phyloP scores from a whole-genome alignment of 2,113 vertebrate species.

The Alectura lathami region DNA sequence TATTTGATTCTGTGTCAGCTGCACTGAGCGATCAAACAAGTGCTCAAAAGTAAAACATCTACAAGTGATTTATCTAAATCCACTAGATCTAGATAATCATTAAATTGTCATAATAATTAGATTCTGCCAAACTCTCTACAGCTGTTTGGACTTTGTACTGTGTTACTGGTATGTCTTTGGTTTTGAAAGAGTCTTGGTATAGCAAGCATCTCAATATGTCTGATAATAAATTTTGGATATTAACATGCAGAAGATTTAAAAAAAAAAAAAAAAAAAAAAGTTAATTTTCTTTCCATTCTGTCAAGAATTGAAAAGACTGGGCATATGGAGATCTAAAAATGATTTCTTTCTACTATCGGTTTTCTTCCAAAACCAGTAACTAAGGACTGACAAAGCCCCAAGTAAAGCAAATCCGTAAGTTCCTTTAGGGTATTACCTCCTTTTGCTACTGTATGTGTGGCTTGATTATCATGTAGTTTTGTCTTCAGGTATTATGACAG shows the following conservation, averaged over 20 bases:
- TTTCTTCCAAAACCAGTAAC: constrained; percentile 4
- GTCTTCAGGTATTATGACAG: not conserved
- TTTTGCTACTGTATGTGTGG: not conserved
- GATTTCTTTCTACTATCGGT: constrained; percentile 13
- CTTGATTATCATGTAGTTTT: not conserved
- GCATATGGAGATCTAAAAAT: constrained; percentile 58
- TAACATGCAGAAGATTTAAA: constrained; percentile 34
- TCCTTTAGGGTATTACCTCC: not conserved
- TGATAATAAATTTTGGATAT: not conserved
- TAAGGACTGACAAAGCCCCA: not conserved
- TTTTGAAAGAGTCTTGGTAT: constrained; percentile 12
- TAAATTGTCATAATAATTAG: constrained; percentile 18
- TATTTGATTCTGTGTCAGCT: not conserved
- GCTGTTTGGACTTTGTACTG: constrained; percentile 21
- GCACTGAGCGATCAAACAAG: not conserved
- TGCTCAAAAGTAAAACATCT: not conserved
- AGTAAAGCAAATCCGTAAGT: not conserved
- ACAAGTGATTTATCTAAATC: constrained; percentile 19
- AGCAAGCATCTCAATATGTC: constrained; percentile 19
- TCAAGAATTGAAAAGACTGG: constrained; percentile 1
- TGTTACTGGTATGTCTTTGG: constrained; percentile 1
- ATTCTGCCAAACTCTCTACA: not conserved
- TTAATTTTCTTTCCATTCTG: constrained; percentile 20
- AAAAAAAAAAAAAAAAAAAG: no score
- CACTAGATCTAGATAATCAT: not conserved